Conservation (phyloP, 1,140 invertebrate genomes). For the Forficula auricularia region DNA sequence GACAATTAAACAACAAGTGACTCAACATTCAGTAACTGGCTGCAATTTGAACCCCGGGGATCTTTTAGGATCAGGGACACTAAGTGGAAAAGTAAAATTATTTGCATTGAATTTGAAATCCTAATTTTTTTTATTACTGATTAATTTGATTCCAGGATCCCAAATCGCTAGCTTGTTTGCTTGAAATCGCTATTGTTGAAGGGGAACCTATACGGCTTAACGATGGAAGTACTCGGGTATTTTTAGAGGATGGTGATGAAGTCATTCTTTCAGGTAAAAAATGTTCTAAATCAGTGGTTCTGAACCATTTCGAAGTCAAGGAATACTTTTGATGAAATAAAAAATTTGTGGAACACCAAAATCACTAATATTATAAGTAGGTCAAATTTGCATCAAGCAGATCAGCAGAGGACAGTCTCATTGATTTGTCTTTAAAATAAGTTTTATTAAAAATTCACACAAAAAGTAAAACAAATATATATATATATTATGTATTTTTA, state of each 20-base stretch:
- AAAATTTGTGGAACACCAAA: background rate
- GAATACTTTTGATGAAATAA: background rate
- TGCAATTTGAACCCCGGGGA: conserved; percentile 91
- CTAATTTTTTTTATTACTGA: no score
- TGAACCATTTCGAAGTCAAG: no score
- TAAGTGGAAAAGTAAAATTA: conserved; percentile 79
- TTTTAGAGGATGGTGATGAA: conserved; percentile 85
- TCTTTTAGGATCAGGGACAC: conserved; percentile 88
- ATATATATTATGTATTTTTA: no score
- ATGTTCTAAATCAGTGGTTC: no score
- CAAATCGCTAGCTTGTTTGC: conserved; percentile 79
- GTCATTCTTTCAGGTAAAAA: conserved; percentile 60
- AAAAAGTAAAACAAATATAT: no score
- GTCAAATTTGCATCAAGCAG: no score
- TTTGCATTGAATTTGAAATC: no score
- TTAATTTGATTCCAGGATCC: conserved; percentile 51
- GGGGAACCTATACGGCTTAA: conserved; percentile 59
- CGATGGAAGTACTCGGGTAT: conserved; percentile 67
- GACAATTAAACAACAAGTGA: conserved; percentile 90
- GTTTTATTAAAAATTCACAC: no score
- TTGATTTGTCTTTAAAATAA: background rate
- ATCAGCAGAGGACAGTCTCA: no score
- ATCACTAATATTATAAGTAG: background rate
- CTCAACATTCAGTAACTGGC: conserved; percentile 89
- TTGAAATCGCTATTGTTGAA: conserved; percentile 91